Evolutionary conservation across 2,888 invertebrate species (phyloP).

Genomic region (Sesia apiformis): DNA sequence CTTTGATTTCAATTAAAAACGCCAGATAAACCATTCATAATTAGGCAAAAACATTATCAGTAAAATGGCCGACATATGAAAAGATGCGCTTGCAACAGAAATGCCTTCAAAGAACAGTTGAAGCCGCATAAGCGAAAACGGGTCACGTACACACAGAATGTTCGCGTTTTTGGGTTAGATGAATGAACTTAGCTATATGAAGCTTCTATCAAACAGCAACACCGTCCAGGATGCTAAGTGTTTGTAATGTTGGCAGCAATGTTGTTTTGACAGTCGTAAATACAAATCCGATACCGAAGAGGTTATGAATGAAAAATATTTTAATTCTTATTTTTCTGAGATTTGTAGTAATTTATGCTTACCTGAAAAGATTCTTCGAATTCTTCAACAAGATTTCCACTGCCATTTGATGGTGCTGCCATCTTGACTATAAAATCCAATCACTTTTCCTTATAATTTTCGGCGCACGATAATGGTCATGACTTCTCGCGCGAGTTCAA

Average conservation of each 20-base stretch:
- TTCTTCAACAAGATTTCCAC: conserved; percentile 90
- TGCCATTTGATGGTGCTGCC: conserved; percentile 87
- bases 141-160: conserved; percentile 65
- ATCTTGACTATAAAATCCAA: conserved; percentile 39
- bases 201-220: conserved; percentile 52
- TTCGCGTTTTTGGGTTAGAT: conserved; percentile 20
- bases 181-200: conserved; percentile 39
- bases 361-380: conserved; percentile 94
- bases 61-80: conserved; percentile 65
- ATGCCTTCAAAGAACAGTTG: conserved; percentile 37
- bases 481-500: too few relatives aligned
- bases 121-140: conserved; percentile 52
- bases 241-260: conserved; percentile 47
- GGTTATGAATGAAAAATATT: conserved; percentile 31
- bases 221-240: conserved; percentile 32
- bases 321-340: neutral
- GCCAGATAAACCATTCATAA: conserved; percentile 34
- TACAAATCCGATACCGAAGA: conserved; percentile 22
- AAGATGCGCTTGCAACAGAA: conserved; percentile 61
- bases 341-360: conserved; percentile 18
- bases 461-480: too few relatives aligned
- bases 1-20: conserved; percentile 23
- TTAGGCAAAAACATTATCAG: conserved; percentile 64
- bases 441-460: conserved; percentile 1
- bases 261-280: conserved; percentile 42